phyloP scores from a whole-genome alignment of 2,113 vertebrate genomes.

The rabbit (Oryctolagus cuniculus) region DNA sequence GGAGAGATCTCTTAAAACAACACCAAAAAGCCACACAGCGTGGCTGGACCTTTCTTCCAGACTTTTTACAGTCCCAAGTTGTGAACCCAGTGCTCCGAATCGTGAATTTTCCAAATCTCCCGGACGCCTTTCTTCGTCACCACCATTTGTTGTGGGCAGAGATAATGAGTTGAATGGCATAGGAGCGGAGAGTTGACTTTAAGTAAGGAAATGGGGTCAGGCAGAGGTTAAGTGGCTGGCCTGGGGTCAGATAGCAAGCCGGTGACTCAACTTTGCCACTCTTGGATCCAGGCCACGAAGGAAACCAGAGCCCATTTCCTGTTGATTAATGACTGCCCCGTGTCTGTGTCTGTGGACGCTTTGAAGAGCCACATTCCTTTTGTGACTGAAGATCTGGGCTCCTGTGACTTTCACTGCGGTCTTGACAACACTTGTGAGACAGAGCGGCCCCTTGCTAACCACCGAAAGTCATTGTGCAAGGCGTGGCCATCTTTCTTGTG shows the following conservation, averaged over 20 bases:
- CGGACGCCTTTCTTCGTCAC: constrained; percentile 22
- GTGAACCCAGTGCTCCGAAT: constrained; percentile 9
- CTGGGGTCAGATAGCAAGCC: constrained; percentile 82
- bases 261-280: constrained; percentile 77
- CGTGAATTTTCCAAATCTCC: constrained; percentile 62
- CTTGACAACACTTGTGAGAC: constrained; percentile 70
- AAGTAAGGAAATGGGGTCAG: constrained; percentile 82
- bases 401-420: constrained; percentile 65
- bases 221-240: constrained; percentile 81
- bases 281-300: constrained; percentile 73
- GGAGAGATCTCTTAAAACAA: constrained; percentile 72
- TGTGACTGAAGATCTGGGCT: constrained; percentile 40
- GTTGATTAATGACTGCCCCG: constrained; percentile 73
- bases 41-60: constrained; percentile 8
- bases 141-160: constrained; percentile 54
- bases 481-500: not conserved
- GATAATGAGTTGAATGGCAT: constrained; percentile 70
- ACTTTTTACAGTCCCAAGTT: constrained; percentile 6
- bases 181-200: constrained; percentile 70
- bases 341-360: constrained; percentile 74
- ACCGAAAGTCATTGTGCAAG: not conserved
- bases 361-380: constrained; percentile 78
- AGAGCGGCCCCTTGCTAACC: constrained; percentile 17
- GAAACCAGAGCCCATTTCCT: constrained; percentile 81
- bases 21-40: constrained; percentile 22